Percentiles rank a stretch among this genome's conserved stretches.
phyloP scores from a whole-genome alignment of 2,888 invertebrate genomes.

The Lomographa bimaculata region DNA sequence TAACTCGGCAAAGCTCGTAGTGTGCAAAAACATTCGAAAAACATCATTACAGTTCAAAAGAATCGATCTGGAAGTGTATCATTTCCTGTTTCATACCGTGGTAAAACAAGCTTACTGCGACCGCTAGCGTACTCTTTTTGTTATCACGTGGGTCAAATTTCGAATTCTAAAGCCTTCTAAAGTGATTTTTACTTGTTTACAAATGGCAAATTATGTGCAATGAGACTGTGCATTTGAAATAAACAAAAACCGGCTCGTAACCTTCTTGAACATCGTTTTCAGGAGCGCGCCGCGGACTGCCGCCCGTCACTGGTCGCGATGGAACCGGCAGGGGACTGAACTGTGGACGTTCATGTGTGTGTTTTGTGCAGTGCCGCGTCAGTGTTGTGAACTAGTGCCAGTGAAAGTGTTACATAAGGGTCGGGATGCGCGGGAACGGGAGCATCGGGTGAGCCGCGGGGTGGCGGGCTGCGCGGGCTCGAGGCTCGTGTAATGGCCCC shows the following conservation, averaged over 20 bases:
- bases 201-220: conserved; percentile 14
- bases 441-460: conserved; percentile 69
- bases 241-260: conserved; percentile 65
- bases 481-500: conserved; percentile 95
- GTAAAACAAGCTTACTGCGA: conserved; percentile 77
- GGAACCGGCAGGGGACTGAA: conserved; percentile 72
- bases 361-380: conserved; percentile 51
- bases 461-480: conserved; percentile 61
- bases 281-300: conserved; percentile 64
- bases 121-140: conserved; percentile 73
- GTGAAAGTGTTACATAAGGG: conserved; percentile 68
- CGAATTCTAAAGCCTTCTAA: conserved; percentile 51
- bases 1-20: conserved; percentile 15
- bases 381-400: conserved; percentile 56
- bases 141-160: conserved; percentile 83
- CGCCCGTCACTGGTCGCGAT: conserved; percentile 50
- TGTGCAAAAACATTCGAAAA: conserved; percentile 11
- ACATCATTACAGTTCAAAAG: conserved; percentile 27
- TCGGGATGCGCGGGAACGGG: conserved; percentile 58
- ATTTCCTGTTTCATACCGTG: conserved; percentile 78
- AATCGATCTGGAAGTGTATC: conserved; percentile 67
- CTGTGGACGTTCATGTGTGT: conserved; percentile 40
- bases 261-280: conserved; percentile 70
- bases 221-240: conserved; percentile 33
- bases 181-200: conserved; percentile 31